phyloP scores from a whole-genome alignment of 2,113 vertebrate species.

The Jacana jacana region DNA sequence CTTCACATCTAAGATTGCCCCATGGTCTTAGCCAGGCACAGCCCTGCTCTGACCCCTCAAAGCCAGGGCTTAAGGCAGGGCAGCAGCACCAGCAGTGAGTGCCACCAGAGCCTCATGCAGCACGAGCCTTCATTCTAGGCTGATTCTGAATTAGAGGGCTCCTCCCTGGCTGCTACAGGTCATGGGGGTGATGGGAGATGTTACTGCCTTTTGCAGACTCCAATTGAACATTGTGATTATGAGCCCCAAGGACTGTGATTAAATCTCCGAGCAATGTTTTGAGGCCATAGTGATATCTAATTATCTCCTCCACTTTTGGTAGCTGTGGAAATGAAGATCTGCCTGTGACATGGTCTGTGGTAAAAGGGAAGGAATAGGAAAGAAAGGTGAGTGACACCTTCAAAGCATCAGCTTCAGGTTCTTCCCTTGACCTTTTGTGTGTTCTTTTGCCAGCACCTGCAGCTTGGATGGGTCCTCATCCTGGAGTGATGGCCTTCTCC shows the following conservation, averaged over 20 bases:
- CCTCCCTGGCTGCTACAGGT: not conserved
- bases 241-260: slow-evolving; percentile 16
- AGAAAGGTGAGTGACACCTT: slow-evolving; percentile 12
- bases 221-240: not conserved
- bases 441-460: not conserved
- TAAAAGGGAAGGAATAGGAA: slow-evolving; percentile 31
- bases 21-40: not conserved
- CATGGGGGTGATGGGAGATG: not conserved
- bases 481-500: not conserved
- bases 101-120: not conserved
- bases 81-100: not conserved
- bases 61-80: not conserved
- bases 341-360: slow-evolving; percentile 14
- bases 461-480: not conserved
- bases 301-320: slow-evolving; percentile 15
- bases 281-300: slow-evolving; percentile 23
- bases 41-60: not conserved
- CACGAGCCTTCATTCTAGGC: not conserved
- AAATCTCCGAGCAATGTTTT: slow-evolving; percentile 32
- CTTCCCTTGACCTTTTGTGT: not conserved
- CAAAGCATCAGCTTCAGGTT: not conserved
- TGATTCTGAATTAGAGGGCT: not conserved
- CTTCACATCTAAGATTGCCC: not conserved
- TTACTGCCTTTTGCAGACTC: not conserved
- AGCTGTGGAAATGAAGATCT: slow-evolving; percentile 24